phyloP scores from a whole-genome alignment of 1,140 invertebrate genomes.

The Brachionus manjavacas region DNA sequence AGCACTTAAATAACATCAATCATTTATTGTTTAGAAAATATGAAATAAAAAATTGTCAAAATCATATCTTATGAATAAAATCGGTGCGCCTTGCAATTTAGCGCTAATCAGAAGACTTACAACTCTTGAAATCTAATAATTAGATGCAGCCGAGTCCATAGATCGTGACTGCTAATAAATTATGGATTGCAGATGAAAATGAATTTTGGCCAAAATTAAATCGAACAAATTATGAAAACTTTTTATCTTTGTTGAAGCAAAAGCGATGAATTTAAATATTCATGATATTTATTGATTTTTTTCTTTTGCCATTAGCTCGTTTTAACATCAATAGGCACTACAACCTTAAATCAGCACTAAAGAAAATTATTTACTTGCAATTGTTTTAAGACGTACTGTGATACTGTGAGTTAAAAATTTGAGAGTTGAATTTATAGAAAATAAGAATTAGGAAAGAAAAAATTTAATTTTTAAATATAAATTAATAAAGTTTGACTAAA shows the following conservation, averaged over 20 bases:
- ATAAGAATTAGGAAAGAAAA: too few species aligned
- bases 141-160: background rate
- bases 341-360: background rate
- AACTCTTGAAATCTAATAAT: background rate
- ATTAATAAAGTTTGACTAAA: too few species aligned
- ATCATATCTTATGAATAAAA: background rate
- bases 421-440: too few species aligned
- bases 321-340: background rate
- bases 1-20: background rate
- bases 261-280: constrained; percentile 11
- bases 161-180: too few species aligned
- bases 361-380: background rate
- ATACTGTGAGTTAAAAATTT: too few species aligned
- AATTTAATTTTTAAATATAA: too few species aligned
- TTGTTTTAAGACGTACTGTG: too few species aligned
- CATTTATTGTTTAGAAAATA: background rate
- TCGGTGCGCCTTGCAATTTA: background rate
- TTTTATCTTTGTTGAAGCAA: background rate
- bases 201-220: too few species aligned
- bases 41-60: background rate
- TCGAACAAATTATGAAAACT: too few species aligned
- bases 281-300: constrained; percentile 28
- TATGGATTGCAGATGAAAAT: too few species aligned
- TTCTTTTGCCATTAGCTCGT: background rate
- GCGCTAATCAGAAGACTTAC: background rate